Conservation (phyloP, 2,888 invertebrate genomes). For the Drosophila paracracens region DNA sequence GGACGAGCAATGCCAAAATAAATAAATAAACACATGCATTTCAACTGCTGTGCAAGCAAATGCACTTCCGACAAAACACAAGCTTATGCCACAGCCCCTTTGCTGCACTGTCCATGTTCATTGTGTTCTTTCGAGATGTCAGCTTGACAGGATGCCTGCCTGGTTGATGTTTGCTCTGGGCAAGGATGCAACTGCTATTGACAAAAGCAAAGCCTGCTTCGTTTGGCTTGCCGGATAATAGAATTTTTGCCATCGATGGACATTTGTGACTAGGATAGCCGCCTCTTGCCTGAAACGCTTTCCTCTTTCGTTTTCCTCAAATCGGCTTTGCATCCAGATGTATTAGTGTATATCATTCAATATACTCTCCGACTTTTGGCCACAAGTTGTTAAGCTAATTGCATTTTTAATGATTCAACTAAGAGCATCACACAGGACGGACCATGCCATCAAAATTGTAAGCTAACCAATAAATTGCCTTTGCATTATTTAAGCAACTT, state of each 20-base stretch:
- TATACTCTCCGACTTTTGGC: not conserved
- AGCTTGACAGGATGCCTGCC: conserved; percentile 10
- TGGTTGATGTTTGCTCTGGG: conserved; percentile 31
- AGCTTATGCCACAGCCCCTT: conserved; percentile 12
- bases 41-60: conserved; percentile 35
- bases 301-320: conserved; percentile 1
- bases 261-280: not conserved
- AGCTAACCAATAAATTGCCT: conserved; percentile 6
- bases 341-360: not conserved
- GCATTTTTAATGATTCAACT: conserved; percentile 27
- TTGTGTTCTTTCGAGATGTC: conserved; percentile 16
- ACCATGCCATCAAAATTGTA: conserved; percentile 9
- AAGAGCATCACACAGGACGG: conserved; percentile 1
- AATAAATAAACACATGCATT: conserved; percentile 41
- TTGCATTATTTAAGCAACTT: conserved; percentile 9
- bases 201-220: conserved; percentile 27
- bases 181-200: conserved; percentile 28
- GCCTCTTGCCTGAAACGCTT: not conserved
- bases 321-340: not conserved
- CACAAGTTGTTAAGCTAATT: conserved; percentile 29
- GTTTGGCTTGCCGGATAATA: conserved; percentile 19
- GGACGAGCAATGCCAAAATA: conserved; percentile 8
- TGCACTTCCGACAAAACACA: conserved; percentile 42
- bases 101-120: not conserved
- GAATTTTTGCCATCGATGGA: conserved; percentile 32